A percentile compares a stretch with the other conserved stretches of the same genome.
phyloP scores from a whole-genome alignment of 2,113 vertebrate species.

The Caretta caretta region DNA sequence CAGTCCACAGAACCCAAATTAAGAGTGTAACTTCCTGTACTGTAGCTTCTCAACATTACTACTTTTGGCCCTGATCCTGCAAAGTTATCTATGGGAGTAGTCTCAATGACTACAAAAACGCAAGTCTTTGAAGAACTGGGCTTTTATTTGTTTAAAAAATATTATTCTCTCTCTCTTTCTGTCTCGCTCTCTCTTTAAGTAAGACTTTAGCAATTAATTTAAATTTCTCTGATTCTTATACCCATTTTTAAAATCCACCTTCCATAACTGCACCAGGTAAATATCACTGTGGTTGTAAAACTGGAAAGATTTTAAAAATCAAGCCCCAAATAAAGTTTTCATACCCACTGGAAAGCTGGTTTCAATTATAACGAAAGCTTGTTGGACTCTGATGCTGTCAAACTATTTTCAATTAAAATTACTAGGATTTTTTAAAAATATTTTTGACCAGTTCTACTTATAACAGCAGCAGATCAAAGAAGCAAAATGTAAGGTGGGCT shows the following conservation, averaged over 20 bases:
- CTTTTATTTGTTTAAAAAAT: background rate
- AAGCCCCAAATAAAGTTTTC: background rate
- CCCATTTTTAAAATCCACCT: background rate
- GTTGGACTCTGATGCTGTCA: background rate
- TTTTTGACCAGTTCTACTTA: background rate
- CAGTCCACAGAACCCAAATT: background rate
- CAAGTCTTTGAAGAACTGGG: background rate
- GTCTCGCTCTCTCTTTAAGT: background rate
- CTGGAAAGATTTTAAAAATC: slow-evolving; percentile 30
- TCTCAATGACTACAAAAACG: background rate
- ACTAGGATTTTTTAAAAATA: background rate
- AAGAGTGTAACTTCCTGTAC: accelerated
- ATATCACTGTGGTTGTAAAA: background rate
- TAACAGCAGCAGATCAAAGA: slow-evolving; percentile 10
- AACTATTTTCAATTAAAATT: background rate
- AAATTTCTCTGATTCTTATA: slow-evolving; percentile 30
- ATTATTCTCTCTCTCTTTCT: background rate
- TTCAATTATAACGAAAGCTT: background rate
- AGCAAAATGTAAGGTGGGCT: background rate
- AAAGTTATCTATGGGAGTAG: background rate
- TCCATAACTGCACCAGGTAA: background rate
- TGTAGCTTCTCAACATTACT: background rate
- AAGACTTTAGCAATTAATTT: background rate
- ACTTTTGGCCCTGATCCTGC: background rate
- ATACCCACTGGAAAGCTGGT: slow-evolving; percentile 9